Conservation (phyloP, 2,888 invertebrate species). For the Coelinius sp. region DNA sequence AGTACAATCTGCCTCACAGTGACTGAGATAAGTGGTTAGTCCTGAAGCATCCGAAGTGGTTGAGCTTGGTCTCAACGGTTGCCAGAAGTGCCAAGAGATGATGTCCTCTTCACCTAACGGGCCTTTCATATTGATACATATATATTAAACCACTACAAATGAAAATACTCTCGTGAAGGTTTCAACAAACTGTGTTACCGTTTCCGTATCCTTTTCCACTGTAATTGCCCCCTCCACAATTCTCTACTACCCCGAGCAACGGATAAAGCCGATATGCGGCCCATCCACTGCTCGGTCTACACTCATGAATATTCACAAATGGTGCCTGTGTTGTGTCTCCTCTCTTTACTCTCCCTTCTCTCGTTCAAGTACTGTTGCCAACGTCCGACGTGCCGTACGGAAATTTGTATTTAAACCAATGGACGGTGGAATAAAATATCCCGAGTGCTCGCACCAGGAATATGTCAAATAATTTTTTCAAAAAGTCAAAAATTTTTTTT, state of each 20-base stretch:
- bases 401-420: conserved; percentile 34
- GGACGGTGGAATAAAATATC: conserved; percentile 22
- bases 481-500: not conserved
- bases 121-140: conserved; percentile 1
- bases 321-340: conserved; percentile 23
- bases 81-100: not conserved
- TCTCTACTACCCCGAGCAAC: not conserved
- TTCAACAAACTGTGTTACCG: conserved; percentile 7
- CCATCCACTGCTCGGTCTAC: conserved; percentile 22
- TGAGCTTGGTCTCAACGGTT: not conserved
- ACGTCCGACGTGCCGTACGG: conserved; percentile 30
- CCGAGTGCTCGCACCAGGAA: not conserved
- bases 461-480: too few species aligned
- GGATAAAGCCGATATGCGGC: conserved; percentile 9
- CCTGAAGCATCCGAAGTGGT: not conserved
- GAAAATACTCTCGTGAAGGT: not conserved
- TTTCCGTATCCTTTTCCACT: conserved; percentile 4
- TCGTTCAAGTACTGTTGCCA: conserved; percentile 23
- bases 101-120: not conserved
- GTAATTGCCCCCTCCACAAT: not conserved
- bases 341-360: conserved; percentile 7
- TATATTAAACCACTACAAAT: not conserved
- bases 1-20: not conserved
- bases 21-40: not conserved
- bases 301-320: conserved; percentile 37